Conservation (phyloP, 2,888 invertebrate species). For the Melinaea marsaeus region DNA sequence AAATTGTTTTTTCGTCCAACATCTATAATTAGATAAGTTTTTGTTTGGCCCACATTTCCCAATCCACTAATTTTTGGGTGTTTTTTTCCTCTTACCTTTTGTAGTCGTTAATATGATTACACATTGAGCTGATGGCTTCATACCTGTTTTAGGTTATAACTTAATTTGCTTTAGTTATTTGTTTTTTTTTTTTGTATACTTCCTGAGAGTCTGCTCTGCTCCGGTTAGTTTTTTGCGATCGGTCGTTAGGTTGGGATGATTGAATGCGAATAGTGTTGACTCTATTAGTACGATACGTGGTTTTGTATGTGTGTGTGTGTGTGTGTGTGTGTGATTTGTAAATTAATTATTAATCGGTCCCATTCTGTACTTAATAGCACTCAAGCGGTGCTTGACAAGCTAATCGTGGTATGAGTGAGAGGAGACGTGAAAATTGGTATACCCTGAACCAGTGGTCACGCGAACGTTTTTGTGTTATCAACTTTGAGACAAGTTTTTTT, state of each 20-base stretch:
- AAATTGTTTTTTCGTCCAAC: constrained; percentile 76
- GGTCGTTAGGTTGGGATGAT: constrained; percentile 73
- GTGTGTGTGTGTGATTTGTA: constrained; percentile 37
- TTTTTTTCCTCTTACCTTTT: constrained; percentile 75
- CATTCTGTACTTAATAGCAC: constrained; percentile 32
- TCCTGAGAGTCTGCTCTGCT: constrained; percentile 72
- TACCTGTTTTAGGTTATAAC: constrained; percentile 78
- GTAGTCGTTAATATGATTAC: constrained; percentile 79
- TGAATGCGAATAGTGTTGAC: constrained; percentile 71
- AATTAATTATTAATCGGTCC: constrained; percentile 58
- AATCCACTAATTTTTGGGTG: constrained; percentile 75
- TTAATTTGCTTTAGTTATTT: constrained; percentile 75
- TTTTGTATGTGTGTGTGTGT: constrained; percentile 45
- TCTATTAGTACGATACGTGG: constrained; percentile 55
- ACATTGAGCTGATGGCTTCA: constrained; percentile 78
- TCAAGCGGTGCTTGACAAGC: constrained; percentile 60
- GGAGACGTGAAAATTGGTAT: constrained; percentile 69
- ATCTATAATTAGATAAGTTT: constrained; percentile 78
- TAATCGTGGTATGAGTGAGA: constrained; percentile 59
- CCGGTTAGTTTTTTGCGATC: constrained; percentile 58
- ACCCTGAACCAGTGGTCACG: constrained; percentile 42
- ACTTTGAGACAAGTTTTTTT: neutral
- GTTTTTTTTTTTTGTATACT: constrained; percentile 77
- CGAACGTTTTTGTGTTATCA: constrained; percentile 17
- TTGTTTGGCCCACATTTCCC: constrained; percentile 78